Evolutionary conservation across 2,113 vertebrate genomes (phyloP).

Genomic region (Hyperoodon ampullatus): DNA sequence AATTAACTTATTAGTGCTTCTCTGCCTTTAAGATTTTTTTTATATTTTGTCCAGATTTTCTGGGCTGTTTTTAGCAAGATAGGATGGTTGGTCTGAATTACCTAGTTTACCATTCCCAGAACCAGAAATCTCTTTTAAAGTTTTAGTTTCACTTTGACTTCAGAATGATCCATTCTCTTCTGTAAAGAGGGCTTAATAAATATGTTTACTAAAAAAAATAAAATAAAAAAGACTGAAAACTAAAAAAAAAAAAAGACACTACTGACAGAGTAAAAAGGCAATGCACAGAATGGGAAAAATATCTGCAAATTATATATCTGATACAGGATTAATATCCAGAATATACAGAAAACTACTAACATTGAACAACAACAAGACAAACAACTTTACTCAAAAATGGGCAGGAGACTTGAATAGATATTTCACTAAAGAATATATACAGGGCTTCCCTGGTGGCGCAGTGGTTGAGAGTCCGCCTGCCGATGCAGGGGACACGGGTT

Average conservation of each 20-base stretch:
- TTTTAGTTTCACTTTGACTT: conserved; percentile 73
- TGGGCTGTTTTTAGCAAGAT: not conserved
- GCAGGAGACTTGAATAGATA: not conserved
- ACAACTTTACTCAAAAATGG: not conserved
- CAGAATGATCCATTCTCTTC: conserved; percentile 37
- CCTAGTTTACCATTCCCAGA: conserved; percentile 33
- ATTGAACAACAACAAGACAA: not conserved
- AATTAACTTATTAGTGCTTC: not conserved
- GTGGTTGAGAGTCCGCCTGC: no score
- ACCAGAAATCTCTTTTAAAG: conserved; percentile 42
- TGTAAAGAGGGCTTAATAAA: conserved; percentile 37
- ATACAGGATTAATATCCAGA: not conserved
- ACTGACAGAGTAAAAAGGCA: not conserved
- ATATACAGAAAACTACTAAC: not conserved
- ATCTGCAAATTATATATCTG: not conserved
- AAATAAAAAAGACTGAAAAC: conserved; percentile 26
- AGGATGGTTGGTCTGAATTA: conserved; percentile 4
- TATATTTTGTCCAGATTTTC: conserved; percentile 54
- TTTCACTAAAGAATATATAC: not conserved
- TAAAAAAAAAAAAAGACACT: not conserved
- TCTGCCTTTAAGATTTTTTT: conserved; percentile 34
- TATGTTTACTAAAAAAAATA: conserved; percentile 53
- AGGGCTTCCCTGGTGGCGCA: no score
- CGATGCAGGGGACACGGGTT: no score
- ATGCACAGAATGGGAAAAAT: not conserved